phyloP scores from a whole-genome alignment of 2,113 vertebrate genomes.

The Sprattus sprattus region DNA sequence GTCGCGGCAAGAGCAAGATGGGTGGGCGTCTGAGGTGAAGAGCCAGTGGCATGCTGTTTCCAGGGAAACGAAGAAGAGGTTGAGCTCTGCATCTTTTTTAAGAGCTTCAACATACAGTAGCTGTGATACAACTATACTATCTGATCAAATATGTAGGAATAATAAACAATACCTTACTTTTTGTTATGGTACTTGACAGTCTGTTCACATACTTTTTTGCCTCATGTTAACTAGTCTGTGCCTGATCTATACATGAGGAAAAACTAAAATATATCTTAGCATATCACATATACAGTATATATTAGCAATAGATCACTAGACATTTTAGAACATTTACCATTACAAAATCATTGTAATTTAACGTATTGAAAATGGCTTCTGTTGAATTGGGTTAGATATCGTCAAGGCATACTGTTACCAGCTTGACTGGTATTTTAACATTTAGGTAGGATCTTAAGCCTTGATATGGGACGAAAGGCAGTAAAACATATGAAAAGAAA shows the following conservation, averaged over 20 bases:
- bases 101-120: not conserved
- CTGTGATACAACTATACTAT: not conserved
- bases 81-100: not conserved
- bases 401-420: too few relatives aligned
- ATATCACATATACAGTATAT: too few relatives aligned
- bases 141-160: not conserved
- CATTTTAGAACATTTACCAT: too few relatives aligned
- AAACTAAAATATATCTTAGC: not conserved
- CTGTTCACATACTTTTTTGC: not conserved
- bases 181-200: not conserved
- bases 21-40: constrained; percentile 64
- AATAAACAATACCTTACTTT: not conserved
- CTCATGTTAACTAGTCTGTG: not conserved
- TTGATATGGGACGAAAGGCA: too few relatives aligned
- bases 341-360: too few relatives aligned
- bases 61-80: constrained; percentile 21
- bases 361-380: too few relatives aligned
- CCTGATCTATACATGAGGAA: not conserved
- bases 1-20: constrained; percentile 69
- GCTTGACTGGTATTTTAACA: too few relatives aligned
- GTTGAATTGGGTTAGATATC: too few relatives aligned
- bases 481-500: too few relatives aligned
- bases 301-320: too few relatives aligned
- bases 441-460: too few relatives aligned
- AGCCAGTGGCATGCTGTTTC: not conserved